Evolutionary conservation across 2,113 vertebrate genomes (phyloP).

Genomic region (Boleophthalmus pectinirostris): DNA sequence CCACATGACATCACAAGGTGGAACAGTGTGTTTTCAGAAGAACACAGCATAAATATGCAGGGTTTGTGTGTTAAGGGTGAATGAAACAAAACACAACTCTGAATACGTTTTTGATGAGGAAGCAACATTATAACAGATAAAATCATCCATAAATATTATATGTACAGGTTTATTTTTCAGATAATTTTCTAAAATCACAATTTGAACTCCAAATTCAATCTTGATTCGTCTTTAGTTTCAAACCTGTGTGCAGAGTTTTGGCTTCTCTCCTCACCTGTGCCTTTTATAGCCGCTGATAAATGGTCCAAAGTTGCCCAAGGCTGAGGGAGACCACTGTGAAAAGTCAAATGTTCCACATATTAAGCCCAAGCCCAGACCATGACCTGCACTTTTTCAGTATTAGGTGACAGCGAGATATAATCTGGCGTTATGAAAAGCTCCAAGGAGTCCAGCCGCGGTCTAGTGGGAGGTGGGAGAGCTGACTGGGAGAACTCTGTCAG

Average conservation of each 20-base stretch:
- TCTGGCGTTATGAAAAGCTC: conserved; percentile 57
- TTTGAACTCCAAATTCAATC: neutral
- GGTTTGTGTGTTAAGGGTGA: no score
- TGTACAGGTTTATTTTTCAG: no score
- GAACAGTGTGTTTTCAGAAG: no score
- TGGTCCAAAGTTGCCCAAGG: conserved; percentile 18
- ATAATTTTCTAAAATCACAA: no score
- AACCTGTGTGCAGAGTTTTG: neutral
- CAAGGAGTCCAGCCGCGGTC: conserved; percentile 55
- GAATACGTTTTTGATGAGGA: no score
- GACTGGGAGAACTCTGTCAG: conserved; percentile 59
- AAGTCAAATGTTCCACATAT: conserved; percentile 41
- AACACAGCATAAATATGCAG: no score
- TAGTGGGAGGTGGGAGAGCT: conserved; percentile 37
- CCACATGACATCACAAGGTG: no score
- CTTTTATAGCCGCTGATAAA: conserved; percentile 33
- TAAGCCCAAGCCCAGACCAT: conserved; percentile 43
- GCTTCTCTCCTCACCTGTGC: neutral
- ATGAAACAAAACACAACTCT: no score
- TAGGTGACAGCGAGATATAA: conserved; percentile 54
- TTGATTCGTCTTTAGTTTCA: neutral
- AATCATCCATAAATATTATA: no score
- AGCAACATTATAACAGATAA: no score
- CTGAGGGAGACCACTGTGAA: conserved; percentile 14
- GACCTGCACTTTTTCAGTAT: conserved; percentile 49